These are phyloP conservation scores for Lepas anatifera DNA, from an alignment of 2,888 invertebrate species.

Conservation along the genomic window DNA sequence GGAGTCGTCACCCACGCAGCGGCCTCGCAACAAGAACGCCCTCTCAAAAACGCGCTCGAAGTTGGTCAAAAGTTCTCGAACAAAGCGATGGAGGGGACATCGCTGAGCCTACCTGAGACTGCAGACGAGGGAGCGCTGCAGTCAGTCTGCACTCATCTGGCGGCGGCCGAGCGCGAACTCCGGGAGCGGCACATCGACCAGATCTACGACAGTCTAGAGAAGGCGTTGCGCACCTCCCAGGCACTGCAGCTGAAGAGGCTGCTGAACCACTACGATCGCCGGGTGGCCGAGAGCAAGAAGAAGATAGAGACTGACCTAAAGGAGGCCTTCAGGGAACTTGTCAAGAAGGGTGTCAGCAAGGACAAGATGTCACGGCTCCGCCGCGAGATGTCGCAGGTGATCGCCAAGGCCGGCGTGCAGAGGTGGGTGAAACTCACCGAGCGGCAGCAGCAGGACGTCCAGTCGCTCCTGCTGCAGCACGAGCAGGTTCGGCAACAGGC, in stretches of 20 bases:
- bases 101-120: neutral
- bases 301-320: constrained; percentile 31
- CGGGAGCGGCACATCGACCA: constrained; percentile 70
- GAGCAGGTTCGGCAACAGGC: constrained; percentile 44
- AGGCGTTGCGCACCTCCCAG: constrained; percentile 64
- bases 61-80: constrained; percentile 31
- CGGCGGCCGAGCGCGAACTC: constrained; percentile 57
- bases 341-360: constrained; percentile 77
- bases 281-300: constrained; percentile 50
- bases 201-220: constrained; percentile 48
- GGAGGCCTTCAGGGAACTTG: constrained; percentile 74
- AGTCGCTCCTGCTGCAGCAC: constrained; percentile 63
- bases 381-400: constrained; percentile 63
- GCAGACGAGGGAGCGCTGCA: neutral
- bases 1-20: neutral
- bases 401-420: constrained; percentile 78
- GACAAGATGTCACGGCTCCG: constrained; percentile 70
- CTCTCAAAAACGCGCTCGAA: constrained; percentile 35
- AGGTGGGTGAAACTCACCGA: constrained; percentile 70
- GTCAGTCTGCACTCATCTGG: constrained; percentile 41
- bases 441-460: constrained; percentile 59
- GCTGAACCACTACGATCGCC: constrained; percentile 50
- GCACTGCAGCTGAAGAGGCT: constrained; percentile 66
- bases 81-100: constrained; percentile 20
- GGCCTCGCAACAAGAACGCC: constrained; percentile 31